Percentiles rank a stretch among this genome's conserved stretches.
phyloP scores from a whole-genome alignment of 2,797 vertebrate species.

The Acanthiza pusilla region DNA sequence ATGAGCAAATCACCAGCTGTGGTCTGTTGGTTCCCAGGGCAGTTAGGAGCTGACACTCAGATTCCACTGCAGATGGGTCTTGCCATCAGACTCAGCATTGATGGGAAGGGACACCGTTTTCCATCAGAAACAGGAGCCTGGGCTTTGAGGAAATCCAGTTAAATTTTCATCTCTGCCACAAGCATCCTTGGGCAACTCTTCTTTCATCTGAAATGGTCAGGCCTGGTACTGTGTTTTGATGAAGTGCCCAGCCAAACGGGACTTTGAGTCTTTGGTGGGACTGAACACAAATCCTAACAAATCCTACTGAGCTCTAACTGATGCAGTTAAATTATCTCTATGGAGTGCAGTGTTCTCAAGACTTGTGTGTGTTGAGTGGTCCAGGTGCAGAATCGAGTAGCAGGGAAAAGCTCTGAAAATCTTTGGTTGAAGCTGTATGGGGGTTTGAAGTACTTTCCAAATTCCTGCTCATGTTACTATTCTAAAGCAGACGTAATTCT shows the following conservation, averaged over 20 bases:
- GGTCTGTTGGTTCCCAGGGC: neutral
- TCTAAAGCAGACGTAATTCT: neutral
- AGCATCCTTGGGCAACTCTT: neutral
- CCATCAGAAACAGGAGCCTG: neutral
- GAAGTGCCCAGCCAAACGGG: neutral
- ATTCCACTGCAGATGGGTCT: neutral
- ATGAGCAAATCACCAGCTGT: neutral
- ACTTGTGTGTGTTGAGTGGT: neutral
- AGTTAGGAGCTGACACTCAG: neutral
- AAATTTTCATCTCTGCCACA: neutral
- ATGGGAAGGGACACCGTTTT: rapidly evolving
- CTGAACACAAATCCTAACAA: neutral
- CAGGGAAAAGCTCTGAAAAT: neutral
- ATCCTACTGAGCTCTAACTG: neutral
- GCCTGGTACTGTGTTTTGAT: neutral
- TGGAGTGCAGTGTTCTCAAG: neutral
- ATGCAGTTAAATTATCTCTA: neutral
- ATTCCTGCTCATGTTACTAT: neutral
- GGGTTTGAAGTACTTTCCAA: neutral
- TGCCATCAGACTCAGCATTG: neutral
- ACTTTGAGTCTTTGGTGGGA: neutral
- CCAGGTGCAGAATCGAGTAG: neutral
- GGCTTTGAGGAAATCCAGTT: neutral
- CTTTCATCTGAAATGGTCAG: neutral
- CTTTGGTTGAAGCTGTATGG: neutral